Evolutionary conservation across 64 coral and sea anemone species (phyloP).

Genomic region (Porites lutea): DNA sequence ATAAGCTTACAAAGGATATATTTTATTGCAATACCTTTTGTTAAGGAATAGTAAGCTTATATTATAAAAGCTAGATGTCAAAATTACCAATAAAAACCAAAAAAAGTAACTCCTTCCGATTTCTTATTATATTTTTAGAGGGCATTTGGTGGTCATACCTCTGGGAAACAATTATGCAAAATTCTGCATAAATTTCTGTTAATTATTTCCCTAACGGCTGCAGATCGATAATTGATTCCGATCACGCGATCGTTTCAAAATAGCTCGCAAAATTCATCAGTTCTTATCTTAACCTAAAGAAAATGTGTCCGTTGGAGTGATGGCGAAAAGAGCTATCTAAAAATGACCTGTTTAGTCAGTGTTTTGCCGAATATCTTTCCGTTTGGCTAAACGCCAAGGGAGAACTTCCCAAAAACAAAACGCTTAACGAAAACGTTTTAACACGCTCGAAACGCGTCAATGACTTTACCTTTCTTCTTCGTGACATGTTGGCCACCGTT

Average conservation of each 20-base stretch:
- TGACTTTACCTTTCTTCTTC: conserved; percentile 32
- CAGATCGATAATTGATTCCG: background rate
- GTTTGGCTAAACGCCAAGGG: background rate
- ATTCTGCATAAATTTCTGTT: background rate
- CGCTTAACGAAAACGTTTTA: conserved; percentile 24
- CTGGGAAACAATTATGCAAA: too few species aligned
- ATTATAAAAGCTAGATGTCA: too few species aligned
- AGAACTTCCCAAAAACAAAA: background rate
- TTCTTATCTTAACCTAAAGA: background rate
- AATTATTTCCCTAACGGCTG: background rate
- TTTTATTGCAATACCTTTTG: too few species aligned
- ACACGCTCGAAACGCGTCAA: background rate
- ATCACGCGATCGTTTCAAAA: background rate
- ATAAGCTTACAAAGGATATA: too few species aligned
- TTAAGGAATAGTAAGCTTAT: too few species aligned
- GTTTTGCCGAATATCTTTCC: background rate
- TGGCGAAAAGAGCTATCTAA: background rate
- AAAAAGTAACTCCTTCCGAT: too few species aligned
- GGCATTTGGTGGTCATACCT: too few species aligned
- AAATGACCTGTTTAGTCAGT: background rate
- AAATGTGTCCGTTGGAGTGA: background rate
- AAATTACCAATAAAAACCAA: too few species aligned
- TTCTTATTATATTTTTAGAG: too few species aligned
- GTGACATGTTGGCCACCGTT: conserved; percentile 8
- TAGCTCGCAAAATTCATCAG: too few species aligned